Conservation (phyloP, 1,140 invertebrate species). For the Drosophila lini region DNA sequence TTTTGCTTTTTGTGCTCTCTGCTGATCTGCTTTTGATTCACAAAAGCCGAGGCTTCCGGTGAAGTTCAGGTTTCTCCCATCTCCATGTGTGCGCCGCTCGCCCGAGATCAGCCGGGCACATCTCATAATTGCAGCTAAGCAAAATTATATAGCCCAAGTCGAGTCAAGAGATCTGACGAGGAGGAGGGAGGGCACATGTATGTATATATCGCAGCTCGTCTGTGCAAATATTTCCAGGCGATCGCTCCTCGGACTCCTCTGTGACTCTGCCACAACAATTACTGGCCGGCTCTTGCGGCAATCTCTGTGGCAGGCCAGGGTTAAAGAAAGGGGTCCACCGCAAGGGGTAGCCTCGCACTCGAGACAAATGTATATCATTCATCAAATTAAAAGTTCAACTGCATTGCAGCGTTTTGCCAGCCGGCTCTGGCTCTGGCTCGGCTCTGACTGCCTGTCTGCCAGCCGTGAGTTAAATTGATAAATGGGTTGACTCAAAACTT, state of each 20-base stretch:
- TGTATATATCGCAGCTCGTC: constrained; percentile 34
- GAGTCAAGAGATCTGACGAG: constrained; percentile 29
- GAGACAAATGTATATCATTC: constrained; percentile 83
- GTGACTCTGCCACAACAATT: constrained; percentile 64
- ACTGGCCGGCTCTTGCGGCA: constrained; percentile 58
- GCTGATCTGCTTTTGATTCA: constrained; percentile 50
- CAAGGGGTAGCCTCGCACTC: constrained; percentile 53
- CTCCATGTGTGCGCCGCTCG: constrained; percentile 26
- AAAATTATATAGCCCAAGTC: constrained; percentile 69
- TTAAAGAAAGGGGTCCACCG: constrained; percentile 4
- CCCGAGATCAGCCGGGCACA: constrained; percentile 71
- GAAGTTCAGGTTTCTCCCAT: constrained; percentile 58
- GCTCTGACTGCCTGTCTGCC: constrained; percentile 33
- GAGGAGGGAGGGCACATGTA: not conserved
- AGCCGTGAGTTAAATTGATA: constrained; percentile 63
- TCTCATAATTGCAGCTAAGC: constrained; percentile 81
- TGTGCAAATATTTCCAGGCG: constrained; percentile 70
- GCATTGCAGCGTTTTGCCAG: constrained; percentile 67
- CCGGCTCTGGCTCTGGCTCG: constrained; percentile 18
- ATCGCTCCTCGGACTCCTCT: constrained; percentile 47
- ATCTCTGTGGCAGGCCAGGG: constrained; percentile 41
- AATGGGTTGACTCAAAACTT: constrained; percentile 43
- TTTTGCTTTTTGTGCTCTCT: not conserved
- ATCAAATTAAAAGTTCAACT: constrained; percentile 83
- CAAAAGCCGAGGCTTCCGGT: constrained; percentile 72